phyloP scores from a whole-genome alignment of 1,140 invertebrate genomes.

The Drosophila ogumai region DNA sequence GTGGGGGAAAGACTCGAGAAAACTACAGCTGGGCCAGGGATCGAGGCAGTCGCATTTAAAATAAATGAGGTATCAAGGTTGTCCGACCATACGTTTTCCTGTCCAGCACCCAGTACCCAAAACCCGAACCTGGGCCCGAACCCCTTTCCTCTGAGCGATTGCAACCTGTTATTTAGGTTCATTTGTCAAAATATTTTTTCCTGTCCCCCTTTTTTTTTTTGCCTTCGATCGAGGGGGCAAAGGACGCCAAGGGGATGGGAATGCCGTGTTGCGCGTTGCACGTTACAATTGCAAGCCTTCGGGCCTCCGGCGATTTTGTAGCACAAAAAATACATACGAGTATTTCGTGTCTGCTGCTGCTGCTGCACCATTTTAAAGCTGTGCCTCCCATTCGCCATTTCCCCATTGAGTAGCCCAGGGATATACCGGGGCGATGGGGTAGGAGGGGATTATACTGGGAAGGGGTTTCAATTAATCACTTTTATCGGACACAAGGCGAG shows the following conservation, averaged over 20 bases:
- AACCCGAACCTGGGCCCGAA: slow-evolving; percentile 1
- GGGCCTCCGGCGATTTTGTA: slow-evolving; percentile 45
- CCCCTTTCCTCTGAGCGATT: slow-evolving; percentile 62
- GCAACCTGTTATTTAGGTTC: slow-evolving; percentile 85
- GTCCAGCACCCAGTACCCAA: slow-evolving; percentile 43
- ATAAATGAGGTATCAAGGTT: slow-evolving; percentile 85
- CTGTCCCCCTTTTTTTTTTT: slow-evolving; percentile 65
- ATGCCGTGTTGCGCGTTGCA: slow-evolving; percentile 63
- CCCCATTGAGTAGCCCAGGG: slow-evolving; percentile 42
- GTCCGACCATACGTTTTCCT: slow-evolving; percentile 82
- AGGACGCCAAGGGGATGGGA: slow-evolving; percentile 14
- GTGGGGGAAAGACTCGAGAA: slow-evolving; percentile 33
- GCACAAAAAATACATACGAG: slow-evolving; percentile 34
- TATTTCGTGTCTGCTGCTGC: slow-evolving; percentile 30
- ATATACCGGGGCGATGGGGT: not conserved
- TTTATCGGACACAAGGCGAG: slow-evolving; percentile 62
- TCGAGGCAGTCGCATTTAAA: slow-evolving; percentile 68
- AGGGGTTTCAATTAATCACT: slow-evolving; percentile 70
- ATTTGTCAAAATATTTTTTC: slow-evolving; percentile 85
- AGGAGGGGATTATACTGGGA: not conserved
- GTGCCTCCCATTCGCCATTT: slow-evolving; percentile 55
- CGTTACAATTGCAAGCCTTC: slow-evolving; percentile 65
- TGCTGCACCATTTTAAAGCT: slow-evolving; percentile 46
- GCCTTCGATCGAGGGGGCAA: slow-evolving; percentile 57
- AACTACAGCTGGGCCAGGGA: slow-evolving; percentile 43